Base-by-base conservation (phyloP, 2,113 vertebrate genomes). In the Chauna torquata region DNA sequence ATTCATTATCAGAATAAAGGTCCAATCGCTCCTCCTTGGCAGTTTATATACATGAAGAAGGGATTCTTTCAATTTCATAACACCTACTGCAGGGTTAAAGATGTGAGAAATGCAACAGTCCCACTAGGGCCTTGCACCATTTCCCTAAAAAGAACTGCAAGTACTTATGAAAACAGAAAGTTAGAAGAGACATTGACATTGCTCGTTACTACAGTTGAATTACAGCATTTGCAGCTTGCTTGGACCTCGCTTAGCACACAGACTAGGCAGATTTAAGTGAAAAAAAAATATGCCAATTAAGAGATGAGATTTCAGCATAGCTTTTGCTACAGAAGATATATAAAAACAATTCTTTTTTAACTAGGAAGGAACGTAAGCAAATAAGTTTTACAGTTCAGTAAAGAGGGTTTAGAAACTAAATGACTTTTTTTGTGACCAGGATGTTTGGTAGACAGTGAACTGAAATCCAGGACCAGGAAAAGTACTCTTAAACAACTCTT, bases 401-500 rank as follows among this genome's bases (percentile, higher is more conserved):
- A 98, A 96, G 95, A 97, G 97, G 97, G 97, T 82, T 74, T 87
- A 97, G 94, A 97, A 98, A 98, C 95, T 97, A 97, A 87, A 90
- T 95, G 90, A 98, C 91, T 96, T 42, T 61, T 65, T 98, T 97
- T 97, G 95, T 97, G 97, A 98, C 94, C 95, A 97, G 97, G 96
- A 96, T 95, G 97, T 97, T 98, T 97, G 98, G 98, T 98, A 97
- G 97, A 98, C 97, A 98, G 98, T 98, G 97, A 97, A 96, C 94
- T 94, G 91, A 95, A 96, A 83, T 97, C 97, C 90, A 30, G 89
- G 97, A 97, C 94, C 84, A 78, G 89, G 62, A 64, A 97, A 94
- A 95, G 93, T 93, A 96, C 90, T 94, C 96, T 98, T 99, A 99
- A 94, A 99, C 99, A 86, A 99, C 99, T 98, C 99, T 99, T 92